phyloP scores from a whole-genome alignment of 2,888 invertebrate species.

The Drosophila limbata region DNA sequence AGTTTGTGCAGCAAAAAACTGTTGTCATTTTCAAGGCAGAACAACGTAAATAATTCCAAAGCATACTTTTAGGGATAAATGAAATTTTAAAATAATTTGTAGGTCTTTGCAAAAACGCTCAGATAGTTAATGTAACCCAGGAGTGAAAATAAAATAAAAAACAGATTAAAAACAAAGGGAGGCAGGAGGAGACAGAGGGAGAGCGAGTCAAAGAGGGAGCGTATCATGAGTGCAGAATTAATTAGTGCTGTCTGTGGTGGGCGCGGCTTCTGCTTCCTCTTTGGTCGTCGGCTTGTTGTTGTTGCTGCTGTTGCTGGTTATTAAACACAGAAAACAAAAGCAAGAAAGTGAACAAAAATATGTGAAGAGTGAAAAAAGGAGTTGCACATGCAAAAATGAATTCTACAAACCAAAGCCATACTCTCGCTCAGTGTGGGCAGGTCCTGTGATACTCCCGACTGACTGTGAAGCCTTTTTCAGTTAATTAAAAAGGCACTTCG shows the following conservation, averaged over 20 bases:
- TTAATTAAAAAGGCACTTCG: slow-evolving; percentile 68
- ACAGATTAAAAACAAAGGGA: not conserved
- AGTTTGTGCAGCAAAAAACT: too few species aligned
- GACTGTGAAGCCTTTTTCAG: slow-evolving; percentile 65
- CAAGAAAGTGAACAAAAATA: slow-evolving; percentile 9
- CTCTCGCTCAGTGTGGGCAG: slow-evolving; percentile 21
- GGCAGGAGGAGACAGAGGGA: not conserved
- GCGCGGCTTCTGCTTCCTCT: slow-evolving; percentile 39
- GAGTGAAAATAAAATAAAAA: not conserved
- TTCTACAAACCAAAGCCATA: slow-evolving; percentile 14
- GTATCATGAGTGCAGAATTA: slow-evolving; percentile 57
- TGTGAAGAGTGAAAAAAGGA: slow-evolving; percentile 18
- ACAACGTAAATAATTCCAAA: not conserved
- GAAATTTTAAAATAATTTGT: not conserved
- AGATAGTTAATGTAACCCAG: not conserved
- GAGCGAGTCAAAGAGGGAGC: not conserved
- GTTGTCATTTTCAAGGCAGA: not conserved
- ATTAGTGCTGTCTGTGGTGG: slow-evolving; percentile 56
- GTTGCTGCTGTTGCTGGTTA: slow-evolving; percentile 40
- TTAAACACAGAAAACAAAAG: slow-evolving; percentile 52
- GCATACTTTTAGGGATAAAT: not conserved
- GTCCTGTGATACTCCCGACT: slow-evolving; percentile 35
- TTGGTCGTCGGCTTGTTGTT: slow-evolving; percentile 19
- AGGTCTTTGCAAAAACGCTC: not conserved
- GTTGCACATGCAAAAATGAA: slow-evolving; percentile 44